phyloP scores from a whole-genome alignment of 2,113 vertebrate species.

The Limanda limanda region DNA sequence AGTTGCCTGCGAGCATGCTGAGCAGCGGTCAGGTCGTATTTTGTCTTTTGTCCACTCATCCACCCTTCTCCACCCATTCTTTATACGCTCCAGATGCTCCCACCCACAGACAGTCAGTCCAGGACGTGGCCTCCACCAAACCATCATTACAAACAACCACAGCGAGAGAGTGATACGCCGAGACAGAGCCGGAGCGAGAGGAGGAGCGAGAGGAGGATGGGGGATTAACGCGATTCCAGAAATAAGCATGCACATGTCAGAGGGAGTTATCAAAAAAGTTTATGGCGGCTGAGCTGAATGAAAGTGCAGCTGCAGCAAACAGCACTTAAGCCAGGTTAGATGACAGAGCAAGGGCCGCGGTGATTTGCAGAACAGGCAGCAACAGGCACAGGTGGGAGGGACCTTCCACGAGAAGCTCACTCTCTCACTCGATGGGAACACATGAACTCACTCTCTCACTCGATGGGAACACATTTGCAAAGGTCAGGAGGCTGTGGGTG shows the following conservation, averaged over 20 bases:
- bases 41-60: conserved; percentile 66
- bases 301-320: conserved; percentile 65
- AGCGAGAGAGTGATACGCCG: conserved; percentile 60
- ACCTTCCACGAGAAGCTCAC: conserved; percentile 6
- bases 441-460: background rate
- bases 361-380: conserved; percentile 49
- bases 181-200: conserved; percentile 47
- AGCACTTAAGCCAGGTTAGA: conserved; percentile 54
- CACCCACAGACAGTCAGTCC: conserved; percentile 69
- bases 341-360: conserved; percentile 37
- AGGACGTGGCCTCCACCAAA: conserved; percentile 60
- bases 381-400: conserved; percentile 51
- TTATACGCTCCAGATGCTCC: conserved; percentile 77
- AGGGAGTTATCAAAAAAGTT: conserved; percentile 65
- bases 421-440: background rate
- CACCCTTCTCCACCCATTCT: conserved; percentile 56
- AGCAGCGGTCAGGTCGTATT: conserved; percentile 45
- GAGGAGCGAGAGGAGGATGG: conserved; percentile 46
- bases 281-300: conserved; percentile 47
- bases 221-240: conserved; percentile 77
- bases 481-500: background rate
- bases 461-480: background rate
- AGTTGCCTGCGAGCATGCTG: conserved; percentile 29
- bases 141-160: conserved; percentile 77
- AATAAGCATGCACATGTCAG: conserved; percentile 76